Percentiles rank a stretch among this genome's conserved stretches.
These are phyloP conservation scores for Denticeps clupeoides DNA, from an alignment of 2,797 vertebrate genomes.

Conservation along the genomic window DNA sequence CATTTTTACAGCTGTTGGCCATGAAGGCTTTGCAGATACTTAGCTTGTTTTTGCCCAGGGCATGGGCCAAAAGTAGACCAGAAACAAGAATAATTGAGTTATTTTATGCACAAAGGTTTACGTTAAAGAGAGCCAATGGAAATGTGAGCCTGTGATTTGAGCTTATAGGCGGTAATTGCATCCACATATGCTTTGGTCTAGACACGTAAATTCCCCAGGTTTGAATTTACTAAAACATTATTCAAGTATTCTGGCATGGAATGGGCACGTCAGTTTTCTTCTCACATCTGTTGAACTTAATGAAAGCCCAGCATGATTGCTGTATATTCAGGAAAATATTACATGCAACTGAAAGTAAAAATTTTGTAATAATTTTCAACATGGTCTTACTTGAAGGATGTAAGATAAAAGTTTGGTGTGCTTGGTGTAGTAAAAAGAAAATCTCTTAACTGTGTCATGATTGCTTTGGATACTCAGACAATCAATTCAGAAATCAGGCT, in stretches of 20 bases:
- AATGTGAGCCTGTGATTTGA: conserved; percentile 34
- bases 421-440: too few species aligned
- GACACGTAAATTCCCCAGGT: conserved; percentile 34
- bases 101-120: conserved; percentile 47
- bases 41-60: conserved; percentile 41
- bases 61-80: conserved; percentile 38
- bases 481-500: conserved; percentile 35
- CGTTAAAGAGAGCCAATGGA: conserved; percentile 45
- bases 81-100: conserved; percentile 45
- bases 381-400: too few species aligned
- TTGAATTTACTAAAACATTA: conserved; percentile 22
- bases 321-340: too few species aligned
- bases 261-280: conserved; percentile 4
- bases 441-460: too few species aligned
- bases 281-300: neutral
- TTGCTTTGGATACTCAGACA: too few species aligned
- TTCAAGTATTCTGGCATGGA: neutral
- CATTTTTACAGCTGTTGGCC: conserved; percentile 59
- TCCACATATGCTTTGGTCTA: conserved; percentile 44
- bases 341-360: too few species aligned
- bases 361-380: too few species aligned
- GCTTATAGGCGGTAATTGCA: conserved; percentile 33
- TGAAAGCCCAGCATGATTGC: too few species aligned
- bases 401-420: too few species aligned
- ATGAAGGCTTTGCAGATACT: conserved; percentile 53